These are phyloP conservation scores for Rafetus swinhoei DNA, from an alignment of 2,113 vertebrate genomes.

Conservation along the genomic window DNA sequence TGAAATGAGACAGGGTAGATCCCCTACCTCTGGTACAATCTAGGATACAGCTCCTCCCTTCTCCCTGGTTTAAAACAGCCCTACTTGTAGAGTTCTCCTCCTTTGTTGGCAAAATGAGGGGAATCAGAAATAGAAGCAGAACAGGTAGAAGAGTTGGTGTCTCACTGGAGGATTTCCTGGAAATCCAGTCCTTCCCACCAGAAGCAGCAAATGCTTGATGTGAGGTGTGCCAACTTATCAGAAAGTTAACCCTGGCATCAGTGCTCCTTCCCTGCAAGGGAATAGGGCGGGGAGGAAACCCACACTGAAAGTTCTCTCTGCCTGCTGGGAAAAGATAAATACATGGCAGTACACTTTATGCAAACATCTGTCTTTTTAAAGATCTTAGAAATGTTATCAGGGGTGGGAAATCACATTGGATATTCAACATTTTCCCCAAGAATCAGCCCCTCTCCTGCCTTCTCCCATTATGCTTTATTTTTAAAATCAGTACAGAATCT, in stretches of 20 bases:
- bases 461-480: neutral
- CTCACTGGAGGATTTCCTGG: too few relatives aligned
- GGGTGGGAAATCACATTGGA: neutral
- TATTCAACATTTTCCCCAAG: neutral
- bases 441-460: neutral
- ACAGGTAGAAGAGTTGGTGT: neutral
- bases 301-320: neutral
- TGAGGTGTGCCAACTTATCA: neutral
- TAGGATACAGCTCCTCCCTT: accelerated
- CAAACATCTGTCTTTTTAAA: neutral
- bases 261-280: neutral
- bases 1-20: neutral
- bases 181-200: neutral
- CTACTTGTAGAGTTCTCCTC: neutral
- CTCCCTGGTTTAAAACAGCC: neutral
- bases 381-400: neutral
- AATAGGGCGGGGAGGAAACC: neutral
- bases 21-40: neutral
- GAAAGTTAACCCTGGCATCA: neutral
- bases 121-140: neutral
- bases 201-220: neutral
- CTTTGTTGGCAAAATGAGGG: neutral
- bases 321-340: neutral
- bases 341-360: neutral
- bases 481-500: neutral